phyloP scores from a whole-genome alignment of 2,888 invertebrate species.

The Pilophorus perplexus region DNA sequence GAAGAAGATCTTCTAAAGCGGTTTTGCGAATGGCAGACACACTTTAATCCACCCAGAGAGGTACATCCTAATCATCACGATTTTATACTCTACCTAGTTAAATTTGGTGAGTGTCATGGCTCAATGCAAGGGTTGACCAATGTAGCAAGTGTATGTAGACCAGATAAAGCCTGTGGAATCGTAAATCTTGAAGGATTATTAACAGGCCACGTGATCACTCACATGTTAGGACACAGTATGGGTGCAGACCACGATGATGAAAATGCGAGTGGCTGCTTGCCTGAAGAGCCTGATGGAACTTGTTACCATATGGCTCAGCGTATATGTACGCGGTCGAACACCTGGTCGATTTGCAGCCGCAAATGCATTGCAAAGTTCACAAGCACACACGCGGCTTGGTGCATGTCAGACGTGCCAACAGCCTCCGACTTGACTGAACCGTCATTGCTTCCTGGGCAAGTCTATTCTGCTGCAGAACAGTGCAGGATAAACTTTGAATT shows the following conservation, averaged over 20 bases:
- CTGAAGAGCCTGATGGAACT: slow-evolving; percentile 40
- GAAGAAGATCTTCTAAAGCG: slow-evolving; percentile 56
- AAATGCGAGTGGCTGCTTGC: slow-evolving; percentile 32
- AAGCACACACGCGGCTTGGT: slow-evolving; percentile 42
- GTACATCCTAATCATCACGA: slow-evolving; percentile 61
- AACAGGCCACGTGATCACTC: slow-evolving; percentile 59
- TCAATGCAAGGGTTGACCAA: slow-evolving; percentile 56
- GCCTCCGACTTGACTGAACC: slow-evolving; percentile 52
- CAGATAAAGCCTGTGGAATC: slow-evolving; percentile 57
- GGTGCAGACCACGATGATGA: slow-evolving; percentile 48
- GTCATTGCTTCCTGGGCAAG: slow-evolving; percentile 49
- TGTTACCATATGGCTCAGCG: slow-evolving; percentile 45
- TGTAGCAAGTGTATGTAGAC: slow-evolving; percentile 59
- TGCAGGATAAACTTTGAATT: slow-evolving; percentile 45
- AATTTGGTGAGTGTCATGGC: slow-evolving; percentile 53
- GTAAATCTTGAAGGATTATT: slow-evolving; percentile 59
- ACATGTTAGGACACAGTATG: slow-evolving; percentile 60
- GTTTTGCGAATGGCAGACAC: slow-evolving; percentile 60
- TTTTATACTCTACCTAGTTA: slow-evolving; percentile 58
- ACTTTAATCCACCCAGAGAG: slow-evolving; percentile 57
- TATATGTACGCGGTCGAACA: slow-evolving; percentile 18
- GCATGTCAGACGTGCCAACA: slow-evolving; percentile 41
- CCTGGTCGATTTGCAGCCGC: slow-evolving; percentile 15
- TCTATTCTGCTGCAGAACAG: slow-evolving; percentile 45
- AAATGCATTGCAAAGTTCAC: slow-evolving; percentile 40